These are phyloP conservation scores for Thinocorus orbignyianus DNA, from an alignment of 2,113 vertebrate species.

Conservation along the genomic window DNA sequence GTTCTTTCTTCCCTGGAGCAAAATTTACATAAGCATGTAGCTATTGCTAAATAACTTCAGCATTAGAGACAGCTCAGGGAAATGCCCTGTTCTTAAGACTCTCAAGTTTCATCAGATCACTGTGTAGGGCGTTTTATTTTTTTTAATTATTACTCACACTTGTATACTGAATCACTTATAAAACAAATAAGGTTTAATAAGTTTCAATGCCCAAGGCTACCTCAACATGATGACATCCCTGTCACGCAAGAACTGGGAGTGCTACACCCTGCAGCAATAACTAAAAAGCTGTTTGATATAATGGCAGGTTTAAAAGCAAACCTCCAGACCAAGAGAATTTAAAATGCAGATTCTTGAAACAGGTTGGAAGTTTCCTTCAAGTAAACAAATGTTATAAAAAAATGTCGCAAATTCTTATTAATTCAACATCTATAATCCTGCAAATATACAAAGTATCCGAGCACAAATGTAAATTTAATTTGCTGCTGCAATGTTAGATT, in stretches of 20 bases:
- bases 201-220: conserved; percentile 74
- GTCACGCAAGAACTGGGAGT: conserved; percentile 74
- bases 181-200: conserved; percentile 74
- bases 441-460: background rate
- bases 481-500: background rate
- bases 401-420: background rate
- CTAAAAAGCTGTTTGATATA: conserved; percentile 69
- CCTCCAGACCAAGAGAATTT: conserved; percentile 67
- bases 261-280: conserved; percentile 70
- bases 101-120: conserved; percentile 59
- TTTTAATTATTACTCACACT: conserved; percentile 74
- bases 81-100: conserved; percentile 66
- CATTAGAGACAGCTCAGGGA: conserved; percentile 64
- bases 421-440: background rate
- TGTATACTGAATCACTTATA: conserved; percentile 72
- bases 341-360: conserved; percentile 58
- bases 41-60: conserved; percentile 65
- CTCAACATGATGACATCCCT: conserved; percentile 72
- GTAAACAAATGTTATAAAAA: conserved; percentile 25
- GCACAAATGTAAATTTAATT: background rate
- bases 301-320: conserved; percentile 72
- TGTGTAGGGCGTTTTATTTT: conserved; percentile 60
- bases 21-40: conserved; percentile 56
- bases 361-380: conserved; percentile 40
- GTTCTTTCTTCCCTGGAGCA: conserved; percentile 67